Conservation (phyloP, 1,140 invertebrate species). For the Pectinophora gossypiella region DNA sequence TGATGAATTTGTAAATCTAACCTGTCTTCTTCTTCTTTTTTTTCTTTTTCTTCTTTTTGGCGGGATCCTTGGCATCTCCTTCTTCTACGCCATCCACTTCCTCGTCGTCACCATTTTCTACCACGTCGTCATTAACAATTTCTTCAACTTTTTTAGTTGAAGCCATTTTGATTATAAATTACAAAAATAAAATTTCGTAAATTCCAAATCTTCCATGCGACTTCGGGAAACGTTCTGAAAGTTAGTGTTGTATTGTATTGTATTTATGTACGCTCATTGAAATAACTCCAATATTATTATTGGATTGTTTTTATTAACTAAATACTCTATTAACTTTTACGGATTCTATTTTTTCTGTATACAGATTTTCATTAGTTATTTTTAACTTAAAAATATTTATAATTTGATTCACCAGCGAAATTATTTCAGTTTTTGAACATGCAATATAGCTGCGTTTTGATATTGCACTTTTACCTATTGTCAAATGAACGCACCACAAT, state of each 20-base stretch:
- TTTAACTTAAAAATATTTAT: no score
- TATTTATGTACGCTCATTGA: neutral
- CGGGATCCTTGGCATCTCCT: conserved; percentile 74
- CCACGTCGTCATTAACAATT: conserved; percentile 34
- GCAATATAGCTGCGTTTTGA: no score
- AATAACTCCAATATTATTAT: no score
- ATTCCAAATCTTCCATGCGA: neutral
- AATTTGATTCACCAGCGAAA: no score
- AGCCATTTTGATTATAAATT: conserved; percentile 40
- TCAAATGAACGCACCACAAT: no score
- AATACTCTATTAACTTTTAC: no score
- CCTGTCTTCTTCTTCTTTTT: conserved; percentile 85
- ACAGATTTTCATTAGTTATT: no score
- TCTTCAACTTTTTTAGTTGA: conserved; percentile 61
- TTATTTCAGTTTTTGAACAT: no score
- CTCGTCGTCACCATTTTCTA: conserved; percentile 53
- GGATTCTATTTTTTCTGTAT: no score
- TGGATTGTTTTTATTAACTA: no score
- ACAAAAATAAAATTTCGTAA: conserved; percentile 9
- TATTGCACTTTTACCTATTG: no score
- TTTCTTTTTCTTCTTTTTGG: conserved; percentile 84
- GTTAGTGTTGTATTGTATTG: neutral
- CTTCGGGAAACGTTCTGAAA: no score
- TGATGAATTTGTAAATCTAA: conserved; percentile 34
- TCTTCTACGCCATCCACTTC: conserved; percentile 70